Base-by-base conservation (phyloP, 92 coral and sea anemone genomes). In the Isaurus tuberculatus region DNA sequence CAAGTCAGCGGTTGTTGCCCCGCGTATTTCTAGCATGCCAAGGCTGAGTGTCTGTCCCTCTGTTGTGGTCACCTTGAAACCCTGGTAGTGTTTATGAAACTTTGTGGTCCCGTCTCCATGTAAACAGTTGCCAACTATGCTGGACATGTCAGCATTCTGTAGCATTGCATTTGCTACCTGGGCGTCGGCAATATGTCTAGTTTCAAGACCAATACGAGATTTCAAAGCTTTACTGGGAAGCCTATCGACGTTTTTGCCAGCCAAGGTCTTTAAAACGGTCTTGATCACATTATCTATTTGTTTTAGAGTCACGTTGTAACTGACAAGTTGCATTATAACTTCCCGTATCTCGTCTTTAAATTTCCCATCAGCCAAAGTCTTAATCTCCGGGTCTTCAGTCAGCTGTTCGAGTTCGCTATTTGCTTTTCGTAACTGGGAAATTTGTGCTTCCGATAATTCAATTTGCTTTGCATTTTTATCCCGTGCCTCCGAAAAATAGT, bases 401-500 rank as follows among this genome's bases (percentile, higher is more conserved):
- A 58, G 27, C 65, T 58, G 65, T 58, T n/a, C 65, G 65, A 58
- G 25, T 58, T n/a, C 3, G 26, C 27, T 11, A 11, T 58, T 58
- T 11, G 27, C 42, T 66, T 28, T 66, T 66, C 32, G 72, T 66
- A 66, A 67, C 72, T 67, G 48, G 72, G 72, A 33, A 67, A 67
- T 67, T 67, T 67, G 26, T 32, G 40, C 72, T 67, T 67, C 46
- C 72, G 32, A 67, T 31, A 67, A 67, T 30, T 26, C 16, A 67
- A 28, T 67, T 67, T 67, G 72, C 72, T 67, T 67, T 67, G 72
- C 72, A 67, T 67, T 67, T 67, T 67, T 32, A 0, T 32, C 72
- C 72, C 46, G 48, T 67, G 72, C 72, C 72, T 67, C 23, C 31
- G 72, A 66, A n/a, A n/a, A n/a, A n/a, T n/a, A n/a, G n/a, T n/a